Evolutionary conservation across 2,113 vertebrate species (phyloP), one percentile per base, ranked within the genome.

Genomic region (Malurus elegans): DNA sequence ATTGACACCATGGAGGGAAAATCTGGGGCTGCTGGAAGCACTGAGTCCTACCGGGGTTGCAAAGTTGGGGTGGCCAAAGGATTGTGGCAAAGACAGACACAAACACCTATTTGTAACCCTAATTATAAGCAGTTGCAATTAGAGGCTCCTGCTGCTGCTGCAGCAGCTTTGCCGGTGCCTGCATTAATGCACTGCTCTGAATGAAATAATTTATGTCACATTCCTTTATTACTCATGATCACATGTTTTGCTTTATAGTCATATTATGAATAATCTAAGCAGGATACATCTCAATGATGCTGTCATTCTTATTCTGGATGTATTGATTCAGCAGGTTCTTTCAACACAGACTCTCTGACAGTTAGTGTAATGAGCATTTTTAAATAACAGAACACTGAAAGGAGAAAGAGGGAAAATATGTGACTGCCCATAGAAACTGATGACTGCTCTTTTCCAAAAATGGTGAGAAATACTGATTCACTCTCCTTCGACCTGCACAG

Each of bases 261-360:
- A 94, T 92, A 86, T 78, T 71, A 92, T 90, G 88, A 94, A 88
- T 96, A 92, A 83, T 88, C 85, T 58, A 45, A 61, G 87, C 48
- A 79, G 88, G 82, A 95, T 57, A 74, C 42, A 61, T 94, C 84
- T 80, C 86, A 92, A 83, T 45, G 75, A 88, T 61, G 86, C 57
- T 79, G 75, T 81, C 67, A 67, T 56, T 93, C 86, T 79, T 86
- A 48, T 88, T 90, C 79, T 92, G 79, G 72, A 67, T 76, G n/a
- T 12, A 88, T 92, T 64, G 88, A 94, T 93, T 94, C 93, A 92
- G 93, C 79, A 92, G 72, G 86, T 88, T 92, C 88, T 93, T 93
- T 94, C 82, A 88, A 51, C 56, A 57, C 57, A 94, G 78, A 58
- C 47, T 57, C 67, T 54, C 51, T 86, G 72, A 60, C 54, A 38